A percentile compares a stretch with the other conserved stretches of the same genome.
Conservation (phyloP, 2,888 invertebrate genomes). For the Furcula furcula region DNA sequence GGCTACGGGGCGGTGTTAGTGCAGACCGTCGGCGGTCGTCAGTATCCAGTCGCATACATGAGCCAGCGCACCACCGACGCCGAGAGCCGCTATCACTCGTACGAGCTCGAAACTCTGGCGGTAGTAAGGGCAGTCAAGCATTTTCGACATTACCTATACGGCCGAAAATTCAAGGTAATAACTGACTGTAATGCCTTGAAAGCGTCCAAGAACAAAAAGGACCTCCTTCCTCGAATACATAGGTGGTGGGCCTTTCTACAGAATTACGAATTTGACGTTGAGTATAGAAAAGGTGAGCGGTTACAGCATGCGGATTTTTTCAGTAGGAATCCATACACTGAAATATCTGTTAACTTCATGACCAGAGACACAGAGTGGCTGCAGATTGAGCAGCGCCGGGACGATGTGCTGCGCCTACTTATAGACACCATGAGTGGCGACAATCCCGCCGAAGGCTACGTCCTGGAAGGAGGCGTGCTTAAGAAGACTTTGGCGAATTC, state of each 20-base stretch:
- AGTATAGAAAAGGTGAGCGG: slow-evolving; percentile 21
- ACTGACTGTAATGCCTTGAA: slow-evolving; percentile 35
- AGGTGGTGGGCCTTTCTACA: slow-evolving; percentile 39
- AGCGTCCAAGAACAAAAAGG: slow-evolving; percentile 33
- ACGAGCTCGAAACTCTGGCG: slow-evolving; percentile 7
- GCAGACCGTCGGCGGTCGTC: slow-evolving; percentile 1
- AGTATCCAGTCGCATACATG: slow-evolving; percentile 3
- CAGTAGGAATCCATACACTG: slow-evolving; percentile 19
- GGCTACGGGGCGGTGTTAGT: not conserved
- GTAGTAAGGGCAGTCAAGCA: slow-evolving; percentile 29
- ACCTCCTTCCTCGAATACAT: slow-evolving; percentile 29
- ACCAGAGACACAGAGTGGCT: slow-evolving; percentile 23
- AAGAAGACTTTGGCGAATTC: not conserved
- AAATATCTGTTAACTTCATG: slow-evolving; percentile 14
- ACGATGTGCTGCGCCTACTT: slow-evolving; percentile 1
- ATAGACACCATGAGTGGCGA: slow-evolving; percentile 1
- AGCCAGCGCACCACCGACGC: slow-evolving; percentile 5
- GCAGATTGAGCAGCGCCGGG: slow-evolving; percentile 15
- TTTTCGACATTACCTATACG: slow-evolving; percentile 31
- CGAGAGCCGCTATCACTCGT: slow-evolving; percentile 7
- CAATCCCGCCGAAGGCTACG: not conserved
- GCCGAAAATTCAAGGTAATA: slow-evolving; percentile 5
- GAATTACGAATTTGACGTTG: slow-evolving; percentile 26
- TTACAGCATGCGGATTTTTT: slow-evolving; percentile 29
- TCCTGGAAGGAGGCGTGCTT: slow-evolving; percentile 1